Base-by-base conservation (phyloP, 2,888 invertebrate genomes). In the Leucozona laternaria region DNA sequence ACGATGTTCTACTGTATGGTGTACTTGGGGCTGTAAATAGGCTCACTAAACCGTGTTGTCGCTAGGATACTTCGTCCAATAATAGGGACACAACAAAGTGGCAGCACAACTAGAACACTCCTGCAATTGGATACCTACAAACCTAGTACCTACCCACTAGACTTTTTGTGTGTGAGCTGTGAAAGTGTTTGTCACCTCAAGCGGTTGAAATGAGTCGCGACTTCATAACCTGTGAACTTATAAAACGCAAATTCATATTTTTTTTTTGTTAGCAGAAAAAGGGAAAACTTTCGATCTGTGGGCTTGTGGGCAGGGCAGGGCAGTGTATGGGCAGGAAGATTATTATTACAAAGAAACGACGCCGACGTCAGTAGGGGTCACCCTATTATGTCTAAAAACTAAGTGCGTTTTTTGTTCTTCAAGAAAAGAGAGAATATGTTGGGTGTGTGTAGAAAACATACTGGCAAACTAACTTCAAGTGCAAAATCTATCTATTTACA, bases 131-230 rank as follows among this genome's bases (percentile, higher is more conserved):
- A 53, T 11, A 48, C 7, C 7, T 7, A 0, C 2, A n/a, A 7
- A 43, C n/a, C 7, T 5, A 2, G 34, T 4, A 43, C 43, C n/a
- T 34, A 31, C 7, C n/a, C 17, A 45, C 17, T 45, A n/a, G 17
- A 17, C 17, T 31, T 45, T 45, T 57, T 64, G 4, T 45, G 66
- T 66, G 72, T 25, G 25, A 15, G n/a, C 25, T 53, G 53, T 68
- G 60, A 79, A 79, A 79, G 79, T 84, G 71, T 79, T 83, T 64
- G 79, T 79, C 84, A 76, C 75, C 45, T 64, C 31, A 55, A 57
- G 55, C 40, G 57, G 7, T 20, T 60, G 28, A 7, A 6, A 34
- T 50, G 72, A 57, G 25, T 22, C 22, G 64, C 37, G n/a, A 2
- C 28, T 17, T 40, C 53, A 37, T 25, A 53, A 20, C 68, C 37